These are phyloP conservation scores for Crotophaga sulcirostris DNA, from an alignment of 2,113 vertebrate genomes.

Conservation along the genomic window DNA sequence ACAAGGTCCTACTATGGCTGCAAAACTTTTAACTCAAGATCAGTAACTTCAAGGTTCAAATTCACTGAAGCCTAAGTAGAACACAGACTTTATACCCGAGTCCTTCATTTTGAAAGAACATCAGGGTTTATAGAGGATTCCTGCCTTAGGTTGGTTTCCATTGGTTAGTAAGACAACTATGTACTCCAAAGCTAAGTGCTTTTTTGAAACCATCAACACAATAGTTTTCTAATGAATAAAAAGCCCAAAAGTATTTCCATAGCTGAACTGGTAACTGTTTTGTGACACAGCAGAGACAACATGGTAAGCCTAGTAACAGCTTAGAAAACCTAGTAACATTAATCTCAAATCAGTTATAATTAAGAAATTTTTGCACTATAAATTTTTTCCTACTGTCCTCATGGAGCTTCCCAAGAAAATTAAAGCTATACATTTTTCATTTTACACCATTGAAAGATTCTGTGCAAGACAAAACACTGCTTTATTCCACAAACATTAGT, in stretches of 20 bases:
- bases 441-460: not conserved
- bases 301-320: not conserved
- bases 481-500: not conserved
- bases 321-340: not conserved
- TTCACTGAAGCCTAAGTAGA: not conserved
- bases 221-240: not conserved
- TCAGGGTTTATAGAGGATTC: not conserved
- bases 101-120: not conserved
- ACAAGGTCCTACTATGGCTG: not conserved
- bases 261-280: not conserved
- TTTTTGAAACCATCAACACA: not conserved
- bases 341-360: not conserved
- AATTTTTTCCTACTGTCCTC: not conserved
- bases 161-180: not conserved
- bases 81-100: not conserved
- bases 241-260: not conserved
- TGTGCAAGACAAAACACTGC: not conserved
- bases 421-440: not conserved
- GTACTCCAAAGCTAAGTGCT: not conserved
- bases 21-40: not conserved
- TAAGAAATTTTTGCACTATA: not conserved
- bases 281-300: not conserved
- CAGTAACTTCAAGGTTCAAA: not conserved
- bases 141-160: not conserved
- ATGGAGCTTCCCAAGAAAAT: not conserved